These are phyloP conservation scores for Myotis findleyi DNA, from an alignment of 2,797 vertebrate genomes.

Conservation along the genomic window DNA sequence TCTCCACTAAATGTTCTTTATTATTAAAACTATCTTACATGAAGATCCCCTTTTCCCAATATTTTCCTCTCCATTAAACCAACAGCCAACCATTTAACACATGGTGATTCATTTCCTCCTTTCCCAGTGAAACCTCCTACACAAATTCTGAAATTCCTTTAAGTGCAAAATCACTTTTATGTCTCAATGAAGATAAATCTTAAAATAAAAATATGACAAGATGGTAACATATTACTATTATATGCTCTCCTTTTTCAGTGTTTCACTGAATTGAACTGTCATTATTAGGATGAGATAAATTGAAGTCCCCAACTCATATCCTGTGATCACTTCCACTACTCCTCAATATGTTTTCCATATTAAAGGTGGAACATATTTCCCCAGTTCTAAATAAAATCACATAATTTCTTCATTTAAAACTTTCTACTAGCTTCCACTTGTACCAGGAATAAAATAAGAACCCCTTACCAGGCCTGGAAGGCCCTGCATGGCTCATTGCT, in stretches of 20 bases:
- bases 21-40: not conserved
- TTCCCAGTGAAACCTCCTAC: not conserved
- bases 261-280: not conserved
- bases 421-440: not conserved
- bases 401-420: not conserved
- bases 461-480: not conserved
- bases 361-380: not conserved
- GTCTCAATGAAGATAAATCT: not conserved
- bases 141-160: not conserved
- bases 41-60: not conserved
- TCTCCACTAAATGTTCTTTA: not conserved
- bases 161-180: not conserved
- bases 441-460: too few relatives aligned
- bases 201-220: slow-evolving; percentile 16
- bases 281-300: not conserved
- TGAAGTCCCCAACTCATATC: not conserved
- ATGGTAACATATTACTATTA: not conserved
- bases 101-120: not conserved
- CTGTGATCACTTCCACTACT: not conserved
- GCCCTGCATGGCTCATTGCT: not conserved
- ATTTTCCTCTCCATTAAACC: not conserved
- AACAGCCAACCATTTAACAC: not conserved
- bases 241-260: not conserved
- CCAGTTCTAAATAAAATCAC: not conserved
- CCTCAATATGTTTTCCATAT: not conserved